Evolutionary conservation across 2,888 invertebrate genomes (phyloP), one percentile per base, ranked within the genome.

Genomic region (Beris morrisii): DNA sequence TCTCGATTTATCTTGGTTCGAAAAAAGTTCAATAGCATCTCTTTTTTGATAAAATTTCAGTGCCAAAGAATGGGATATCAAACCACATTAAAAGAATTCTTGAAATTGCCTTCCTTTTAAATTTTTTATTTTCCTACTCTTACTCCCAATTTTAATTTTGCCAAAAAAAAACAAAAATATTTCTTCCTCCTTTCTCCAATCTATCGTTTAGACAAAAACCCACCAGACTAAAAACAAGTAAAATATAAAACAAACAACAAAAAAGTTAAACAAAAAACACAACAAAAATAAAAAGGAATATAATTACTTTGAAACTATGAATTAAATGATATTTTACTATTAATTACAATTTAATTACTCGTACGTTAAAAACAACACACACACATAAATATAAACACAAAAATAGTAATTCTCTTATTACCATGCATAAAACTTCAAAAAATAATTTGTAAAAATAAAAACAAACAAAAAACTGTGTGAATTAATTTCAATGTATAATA

Each of bases 21-120:
- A 22, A 22, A 22, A 32, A 61, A 32, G 9, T 32, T 61, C 52
- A 52, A 15, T 31, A 57, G 30, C 44, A 28, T 57, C 13, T 56
- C 44, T 43, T 56, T 56, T 44, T 56, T 30, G 56, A 56, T 30
- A 56, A 56, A 56, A 31, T 28, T 45, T 52, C 28, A 61, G 61
- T 61, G 61, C 61, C 61, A 61, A 61, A 61, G 61, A 61, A 52
- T 61, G 61, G 50, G 61, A 61, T 61, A 52, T 50, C 28, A 28
- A 61, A 61, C 31, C 15, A 32, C 28, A 61, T 50, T 50, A 43
- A 50, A 61, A 13, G 54, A 59, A 59, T 59, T 59, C 58, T 46
- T 59, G 46, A 59, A 59, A 48, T 28, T 28, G 28, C 5, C 22
- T 12, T 3, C 22, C 22, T 52, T 52, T 57, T 44, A n/a, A 13